Evolutionary conservation across 2,888 invertebrate species (phyloP), one percentile per base, ranked within the genome.

Genomic region (Diogma glabrata): DNA sequence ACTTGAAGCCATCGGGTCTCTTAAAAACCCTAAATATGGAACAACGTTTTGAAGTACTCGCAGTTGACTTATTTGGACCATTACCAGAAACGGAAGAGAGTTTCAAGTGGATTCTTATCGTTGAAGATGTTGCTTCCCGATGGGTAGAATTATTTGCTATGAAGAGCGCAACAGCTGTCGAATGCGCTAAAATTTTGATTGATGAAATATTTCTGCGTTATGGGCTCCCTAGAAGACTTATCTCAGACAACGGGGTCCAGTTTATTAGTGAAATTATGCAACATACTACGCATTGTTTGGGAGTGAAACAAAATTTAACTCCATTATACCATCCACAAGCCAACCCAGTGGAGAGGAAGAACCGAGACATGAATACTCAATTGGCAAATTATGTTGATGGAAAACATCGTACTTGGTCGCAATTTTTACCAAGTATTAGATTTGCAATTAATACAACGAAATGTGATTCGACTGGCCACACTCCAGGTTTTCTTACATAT

Each of bases 381-480:
- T 51, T 67, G 1, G 57, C 59, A 1, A 64, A 66, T 6, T 51
- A 60, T 3, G 59, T 61, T 0, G 57, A 58, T 1, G 55, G 59
- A 4, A 30, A 63, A 8, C 66, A 66, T 49, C 14, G 40, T 1
- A 26, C n/a, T 2, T 69, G 65, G 65, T 23, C 55, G 3, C 57
- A 60, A 1, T 55, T 61, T 3, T 50, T 70, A 2, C 58, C 65
- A 1, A 50, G 57, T 2, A 63, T 68, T 1, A 53, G 67, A 1
- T 70, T 68, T 50, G 64, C 66, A 0, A 64, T 68, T 60, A 70
- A 69, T 40, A 61, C 64, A 0, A 58, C 60, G 1, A 40, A 23
- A 7, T 60, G 61, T 38, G 55, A 58, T 36, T 54, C 56, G 7
- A 67, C 66, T 3, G 60, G 61, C 1, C n/a, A n/a, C n/a, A n/a